Evolutionary conservation across 2,888 invertebrate species (phyloP).

Genomic region (Epistrophe eligans): DNA sequence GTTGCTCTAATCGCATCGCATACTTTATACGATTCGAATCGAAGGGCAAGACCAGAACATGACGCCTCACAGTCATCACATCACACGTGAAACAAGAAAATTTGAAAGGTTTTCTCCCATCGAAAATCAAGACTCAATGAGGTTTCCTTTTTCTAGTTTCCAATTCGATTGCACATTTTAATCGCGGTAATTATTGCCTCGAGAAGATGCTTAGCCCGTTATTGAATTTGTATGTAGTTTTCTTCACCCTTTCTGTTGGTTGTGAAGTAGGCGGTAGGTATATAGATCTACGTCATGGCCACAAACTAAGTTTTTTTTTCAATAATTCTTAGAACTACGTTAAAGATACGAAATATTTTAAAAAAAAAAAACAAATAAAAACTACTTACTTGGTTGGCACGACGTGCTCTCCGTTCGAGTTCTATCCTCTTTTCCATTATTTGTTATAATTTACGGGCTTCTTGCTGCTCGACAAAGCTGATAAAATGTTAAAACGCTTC

Average conservation of each 20-base stretch:
- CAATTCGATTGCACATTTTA: constrained; percentile 4
- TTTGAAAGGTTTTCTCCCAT: constrained; percentile 2
- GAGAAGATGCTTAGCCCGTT: constrained; percentile 30
- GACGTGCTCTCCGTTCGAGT: constrained; percentile 96
- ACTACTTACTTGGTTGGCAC: constrained; percentile 93
- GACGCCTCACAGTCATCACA: constrained; percentile 7
- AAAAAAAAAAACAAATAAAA: neutral
- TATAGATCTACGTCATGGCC: constrained; percentile 21
- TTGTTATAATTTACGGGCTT: constrained; percentile 81
- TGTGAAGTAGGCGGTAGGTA: constrained; percentile 31
- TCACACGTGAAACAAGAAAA: constrained; percentile 30
- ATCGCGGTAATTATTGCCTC: constrained; percentile 7
- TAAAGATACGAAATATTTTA: constrained; percentile 21
- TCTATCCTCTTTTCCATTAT: constrained; percentile 97
- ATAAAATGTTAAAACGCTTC: constrained; percentile 56
- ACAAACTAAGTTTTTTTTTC: neutral
- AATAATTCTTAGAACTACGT: neutral
- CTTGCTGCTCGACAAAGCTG: constrained; percentile 55
- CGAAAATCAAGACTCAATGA: neutral
- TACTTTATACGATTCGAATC: constrained; percentile 53
- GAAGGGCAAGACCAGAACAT: constrained; percentile 55
- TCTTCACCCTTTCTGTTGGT: constrained; percentile 25
- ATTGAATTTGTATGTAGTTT: constrained; percentile 25
- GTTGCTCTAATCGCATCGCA: constrained; percentile 59
- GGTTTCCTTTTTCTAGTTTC: neutral